Evolutionary conservation across 2,797 vertebrate genomes (phyloP).

Genomic region (Neosilurus hyrtlii): DNA sequence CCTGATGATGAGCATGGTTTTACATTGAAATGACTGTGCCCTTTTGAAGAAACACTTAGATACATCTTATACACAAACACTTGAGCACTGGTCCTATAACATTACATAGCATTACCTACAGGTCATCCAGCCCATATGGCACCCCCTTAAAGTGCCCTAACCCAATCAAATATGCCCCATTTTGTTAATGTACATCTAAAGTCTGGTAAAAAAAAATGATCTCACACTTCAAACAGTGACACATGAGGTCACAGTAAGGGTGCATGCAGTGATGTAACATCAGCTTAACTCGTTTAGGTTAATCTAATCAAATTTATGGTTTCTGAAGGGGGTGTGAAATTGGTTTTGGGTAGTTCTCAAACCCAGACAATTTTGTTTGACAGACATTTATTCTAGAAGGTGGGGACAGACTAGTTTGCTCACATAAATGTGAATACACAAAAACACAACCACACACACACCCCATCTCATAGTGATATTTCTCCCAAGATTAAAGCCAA

Average conservation of each 20-base stretch:
- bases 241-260: conserved; percentile 55
- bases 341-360: conserved; percentile 22
- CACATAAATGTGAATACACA: background rate
- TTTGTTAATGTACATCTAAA: conserved; percentile 59
- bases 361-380: background rate
- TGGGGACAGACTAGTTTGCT: background rate
- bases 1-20: background rate
- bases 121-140: conserved; percentile 47
- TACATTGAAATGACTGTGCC: background rate
- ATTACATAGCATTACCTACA: conserved; percentile 18
- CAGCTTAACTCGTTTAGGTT: conserved; percentile 44
- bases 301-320: conserved; percentile 40
- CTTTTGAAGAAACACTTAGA: conserved; percentile 33
- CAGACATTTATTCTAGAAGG: background rate
- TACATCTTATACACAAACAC: conserved; percentile 4
- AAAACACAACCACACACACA: background rate
- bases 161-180: conserved; percentile 56
- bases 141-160: conserved; percentile 44
- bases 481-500: background rate
- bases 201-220: conserved; percentile 52
- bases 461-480: too few species aligned
- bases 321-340: conserved; percentile 33
- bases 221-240: conserved; percentile 53
- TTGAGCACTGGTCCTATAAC: conserved; percentile 13
- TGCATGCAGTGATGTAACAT: conserved; percentile 52